Evolutionary conservation across 1,140 invertebrate species (phyloP).

Genomic region (Harpegnathos saltator): DNA sequence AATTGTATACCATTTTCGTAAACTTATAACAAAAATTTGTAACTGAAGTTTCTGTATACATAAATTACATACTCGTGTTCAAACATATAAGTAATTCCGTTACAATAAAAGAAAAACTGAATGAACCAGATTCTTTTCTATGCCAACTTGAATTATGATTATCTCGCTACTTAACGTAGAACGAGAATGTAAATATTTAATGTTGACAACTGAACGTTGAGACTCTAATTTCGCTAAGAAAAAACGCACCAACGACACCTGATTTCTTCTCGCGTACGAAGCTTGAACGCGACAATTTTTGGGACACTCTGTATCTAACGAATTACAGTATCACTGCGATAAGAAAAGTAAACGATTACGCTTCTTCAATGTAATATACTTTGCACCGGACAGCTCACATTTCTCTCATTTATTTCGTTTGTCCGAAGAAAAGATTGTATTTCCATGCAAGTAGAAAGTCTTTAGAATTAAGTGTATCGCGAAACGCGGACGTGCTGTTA

Average conservation of each 20-base stretch:
- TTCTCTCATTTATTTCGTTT: slow-evolving; percentile 34
- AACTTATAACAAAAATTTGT: too few species aligned
- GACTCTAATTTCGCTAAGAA: too few species aligned
- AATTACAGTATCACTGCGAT: slow-evolving; percentile 43
- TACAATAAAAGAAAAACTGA: too few species aligned
- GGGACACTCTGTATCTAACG: slow-evolving; percentile 51
- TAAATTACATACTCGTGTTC: too few species aligned
- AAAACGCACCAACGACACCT: too few species aligned
- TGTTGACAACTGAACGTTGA: neutral
- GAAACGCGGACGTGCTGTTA: neutral
- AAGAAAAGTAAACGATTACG: slow-evolving; percentile 45
- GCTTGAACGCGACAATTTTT: slow-evolving; percentile 15
- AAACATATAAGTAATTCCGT: too few species aligned
- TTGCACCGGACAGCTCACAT: slow-evolving; percentile 23
- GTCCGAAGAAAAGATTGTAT: slow-evolving; percentile 12
- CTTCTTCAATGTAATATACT: slow-evolving; percentile 33
- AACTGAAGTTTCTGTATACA: too few species aligned
- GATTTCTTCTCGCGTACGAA: neutral
- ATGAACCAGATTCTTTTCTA: too few species aligned
- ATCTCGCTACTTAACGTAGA: too few species aligned
- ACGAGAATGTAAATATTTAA: neutral
- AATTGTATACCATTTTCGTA: too few species aligned
- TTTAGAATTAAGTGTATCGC: slow-evolving; percentile 8
- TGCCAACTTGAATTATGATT: too few species aligned
- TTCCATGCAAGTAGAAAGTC: neutral